Base-by-base conservation (phyloP, 2,888 invertebrate species). In the Nemapogon koenigi region DNA sequence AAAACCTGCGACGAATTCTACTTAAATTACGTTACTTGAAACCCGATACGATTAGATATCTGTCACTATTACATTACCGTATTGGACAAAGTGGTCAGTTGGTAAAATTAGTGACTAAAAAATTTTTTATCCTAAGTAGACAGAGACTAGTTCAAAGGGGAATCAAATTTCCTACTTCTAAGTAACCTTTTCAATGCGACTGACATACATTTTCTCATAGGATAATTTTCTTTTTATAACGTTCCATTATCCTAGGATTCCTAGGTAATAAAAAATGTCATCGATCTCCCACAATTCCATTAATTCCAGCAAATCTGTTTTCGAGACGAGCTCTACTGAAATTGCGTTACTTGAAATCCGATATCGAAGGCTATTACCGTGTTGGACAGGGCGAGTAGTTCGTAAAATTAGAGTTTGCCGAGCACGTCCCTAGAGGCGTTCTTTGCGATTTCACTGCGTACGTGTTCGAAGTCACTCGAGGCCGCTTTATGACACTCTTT, bases 261-360 rank as follows among this genome's bases (percentile, higher is more conserved):
- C 58, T 58, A n/a, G 47, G 55, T 64, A 70, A 69, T 61, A 52
- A 55, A 61, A 65, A 62, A 62, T 44, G 16, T 17, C n/a, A 7
- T 17, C 10, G 10, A 32, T 13, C 16, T 32, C 11, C 27, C 27
- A 27, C n/a, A n/a, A n/a, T n/a, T n/a, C n/a, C n/a, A n/a, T n/a
- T n/a, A n/a, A n/a, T n/a, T n/a, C n/a, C 22, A 7, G 10, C 6
- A 22, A 16, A 33, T 33, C 33, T 16, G 4, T 11, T 19, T 19
- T 14, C 33, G 19, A 19, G 33, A 33, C 19, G 10, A 33, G 33
- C 19, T 33, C 33, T 31, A 19, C 13, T 33, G 55, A 62, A 65
- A 68, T 62, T 63, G 62, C 69, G 52, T 56, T 60, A 63, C 68
- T 71, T 68, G 68, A 72, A 70, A 70, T 69, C 69, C 65, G 67